A percentile compares a stretch with the other conserved stretches of the same genome.
These are phyloP conservation scores for Drosophila parthenogenetica DNA, from an alignment of 2,888 invertebrate species.

Conservation along the genomic window DNA sequence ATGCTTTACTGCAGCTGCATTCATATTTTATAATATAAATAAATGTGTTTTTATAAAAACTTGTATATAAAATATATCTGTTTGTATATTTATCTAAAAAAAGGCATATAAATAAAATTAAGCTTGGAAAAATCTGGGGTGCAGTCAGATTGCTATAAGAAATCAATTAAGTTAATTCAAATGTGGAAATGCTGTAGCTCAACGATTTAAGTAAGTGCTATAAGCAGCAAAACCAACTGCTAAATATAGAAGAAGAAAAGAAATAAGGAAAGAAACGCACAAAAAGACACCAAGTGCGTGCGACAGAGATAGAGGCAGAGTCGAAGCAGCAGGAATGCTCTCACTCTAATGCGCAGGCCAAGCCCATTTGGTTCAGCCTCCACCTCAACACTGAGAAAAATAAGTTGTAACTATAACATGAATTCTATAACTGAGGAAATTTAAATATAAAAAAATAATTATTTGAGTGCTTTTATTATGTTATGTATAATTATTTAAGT, in stretches of 20 bases:
- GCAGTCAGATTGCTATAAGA: slow-evolving; percentile 35
- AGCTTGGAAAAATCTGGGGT: slow-evolving; percentile 14
- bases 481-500: too few species aligned
- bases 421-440: too few species aligned
- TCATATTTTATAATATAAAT: too few species aligned
- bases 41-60: too few species aligned
- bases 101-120: neutral
- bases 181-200: slow-evolving; percentile 43
- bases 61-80: too few species aligned
- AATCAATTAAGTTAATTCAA: slow-evolving; percentile 63
- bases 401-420: neutral
- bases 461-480: too few species aligned
- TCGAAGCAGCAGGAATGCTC: slow-evolving; percentile 51
- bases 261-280: slow-evolving; percentile 7
- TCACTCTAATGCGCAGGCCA: slow-evolving; percentile 67
- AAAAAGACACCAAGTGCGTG: slow-evolving; percentile 18
- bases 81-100: too few species aligned
- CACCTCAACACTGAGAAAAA: slow-evolving; percentile 39
- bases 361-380: slow-evolving; percentile 66
- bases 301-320: slow-evolving; percentile 39
- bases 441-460: too few species aligned
- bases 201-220: slow-evolving; percentile 51
- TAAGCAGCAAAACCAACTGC: slow-evolving; percentile 42
- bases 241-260: slow-evolving; percentile 49
- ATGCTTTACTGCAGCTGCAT: too few species aligned